Evolutionary conservation across 30 jellyfish, hydroid and myxozoan genomes (phyloP).

Genomic region (Euphysa ruthae): DNA sequence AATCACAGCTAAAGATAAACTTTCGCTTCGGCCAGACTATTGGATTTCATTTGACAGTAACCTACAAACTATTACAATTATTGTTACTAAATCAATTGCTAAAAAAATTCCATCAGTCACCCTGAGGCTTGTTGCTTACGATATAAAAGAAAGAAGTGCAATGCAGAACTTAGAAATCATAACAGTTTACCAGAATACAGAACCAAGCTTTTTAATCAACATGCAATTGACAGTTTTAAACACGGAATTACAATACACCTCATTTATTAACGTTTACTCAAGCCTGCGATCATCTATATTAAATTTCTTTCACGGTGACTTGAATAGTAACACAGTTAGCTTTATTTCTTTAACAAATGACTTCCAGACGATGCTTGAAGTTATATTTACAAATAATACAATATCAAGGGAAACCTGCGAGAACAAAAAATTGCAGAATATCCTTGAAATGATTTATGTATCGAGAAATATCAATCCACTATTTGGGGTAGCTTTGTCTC

Average conservation of each 20-base stretch:
- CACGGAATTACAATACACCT: background rate
- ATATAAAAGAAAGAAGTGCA: conserved; percentile 26
- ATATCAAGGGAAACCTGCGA: conserved; percentile 40
- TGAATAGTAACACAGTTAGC: conserved; percentile 24
- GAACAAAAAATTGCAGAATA: background rate
- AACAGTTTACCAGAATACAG: background rate
- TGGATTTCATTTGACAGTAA: conserved; percentile 52
- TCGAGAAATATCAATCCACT: conserved; percentile 25
- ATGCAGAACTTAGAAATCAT: conserved; percentile 21
- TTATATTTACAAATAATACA: conserved; percentile 59
- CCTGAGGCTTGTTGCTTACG: conserved; percentile 48
- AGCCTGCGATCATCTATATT: conserved; percentile 29
- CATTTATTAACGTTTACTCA: conserved; percentile 22
- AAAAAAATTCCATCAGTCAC: background rate
- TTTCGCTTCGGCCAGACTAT: conserved; percentile 17
- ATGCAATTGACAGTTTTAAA: conserved; percentile 34
- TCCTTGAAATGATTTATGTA: conserved; percentile 4
- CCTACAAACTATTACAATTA: conserved; percentile 34
- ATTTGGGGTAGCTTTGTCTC: conserved; percentile 30
- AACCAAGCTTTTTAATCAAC: conserved; percentile 17
- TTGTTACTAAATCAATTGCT: conserved; percentile 42
- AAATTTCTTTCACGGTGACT: conserved; percentile 15
- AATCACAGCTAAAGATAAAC: background rate
- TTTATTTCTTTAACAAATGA: conserved; percentile 11
- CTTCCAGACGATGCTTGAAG: conserved; percentile 21